A percentile compares a stretch with the other conserved stretches of the same genome.
These are phyloP conservation scores for Stenichneumon culpator DNA, from an alignment of 2,888 invertebrate species.

Conservation along the genomic window DNA sequence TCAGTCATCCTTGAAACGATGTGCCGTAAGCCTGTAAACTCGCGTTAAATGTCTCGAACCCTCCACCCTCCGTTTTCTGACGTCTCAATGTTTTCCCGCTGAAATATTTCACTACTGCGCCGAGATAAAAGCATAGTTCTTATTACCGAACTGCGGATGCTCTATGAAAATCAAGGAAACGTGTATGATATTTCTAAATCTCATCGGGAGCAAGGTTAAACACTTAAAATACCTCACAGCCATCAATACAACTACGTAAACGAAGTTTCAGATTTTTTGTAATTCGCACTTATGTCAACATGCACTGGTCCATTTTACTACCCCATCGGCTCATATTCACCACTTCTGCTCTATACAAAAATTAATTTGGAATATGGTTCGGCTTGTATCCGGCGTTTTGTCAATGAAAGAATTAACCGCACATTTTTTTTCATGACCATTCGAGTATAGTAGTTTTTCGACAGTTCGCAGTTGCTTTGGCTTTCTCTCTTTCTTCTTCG, in stretches of 20 bases:
- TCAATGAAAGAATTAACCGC: slow-evolving; percentile 48
- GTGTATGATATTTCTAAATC: background rate
- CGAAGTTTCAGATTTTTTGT: background rate
- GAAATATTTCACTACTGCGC: background rate
- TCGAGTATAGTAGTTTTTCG: slow-evolving; percentile 57
- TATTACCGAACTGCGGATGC: no score
- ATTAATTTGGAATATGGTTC: slow-evolving; percentile 43
- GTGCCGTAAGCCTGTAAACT: slow-evolving; percentile 77
- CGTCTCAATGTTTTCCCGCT: slow-evolving; percentile 48
- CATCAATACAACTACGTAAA: background rate
- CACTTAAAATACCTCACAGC: background rate
- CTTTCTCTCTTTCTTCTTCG: slow-evolving; percentile 43
- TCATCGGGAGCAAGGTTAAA: background rate
- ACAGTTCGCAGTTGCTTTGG: slow-evolving; percentile 48
- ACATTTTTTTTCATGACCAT: slow-evolving; percentile 49
- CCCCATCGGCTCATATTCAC: background rate
- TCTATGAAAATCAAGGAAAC: no score
- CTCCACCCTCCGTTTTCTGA: slow-evolving; percentile 24
- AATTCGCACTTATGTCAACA: no score
- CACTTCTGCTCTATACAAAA: background rate
- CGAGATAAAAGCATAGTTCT: background rate
- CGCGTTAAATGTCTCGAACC: slow-evolving; percentile 68
- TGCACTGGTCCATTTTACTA: no score
- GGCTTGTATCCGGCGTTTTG: slow-evolving; percentile 10
- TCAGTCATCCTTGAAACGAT: slow-evolving; percentile 24